phyloP scores from a whole-genome alignment of 2,888 invertebrate genomes.

The Agriopis marginaria region DNA sequence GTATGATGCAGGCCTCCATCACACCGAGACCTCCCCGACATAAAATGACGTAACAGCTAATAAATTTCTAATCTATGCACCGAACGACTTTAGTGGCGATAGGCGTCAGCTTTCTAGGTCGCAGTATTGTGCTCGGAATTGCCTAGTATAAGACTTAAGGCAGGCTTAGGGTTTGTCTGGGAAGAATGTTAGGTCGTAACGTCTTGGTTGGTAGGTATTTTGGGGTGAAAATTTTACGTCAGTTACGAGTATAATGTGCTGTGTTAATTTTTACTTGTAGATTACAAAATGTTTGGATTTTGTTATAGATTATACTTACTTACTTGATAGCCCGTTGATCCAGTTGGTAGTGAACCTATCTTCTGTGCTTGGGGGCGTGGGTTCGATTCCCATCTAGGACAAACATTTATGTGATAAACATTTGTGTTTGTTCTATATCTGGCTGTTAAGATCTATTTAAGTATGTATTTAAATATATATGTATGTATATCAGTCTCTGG shows the following conservation, averaged over 20 bases:
- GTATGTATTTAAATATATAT: too few relatives aligned
- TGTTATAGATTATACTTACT: too few relatives aligned
- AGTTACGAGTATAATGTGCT: too few relatives aligned
- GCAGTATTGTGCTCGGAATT: slow-evolving; percentile 34
- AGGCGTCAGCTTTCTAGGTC: slow-evolving; percentile 41
- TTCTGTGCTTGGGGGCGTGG: too few relatives aligned
- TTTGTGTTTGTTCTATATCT: too few relatives aligned
- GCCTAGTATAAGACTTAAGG: slow-evolving; percentile 30
- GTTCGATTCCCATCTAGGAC: too few relatives aligned
- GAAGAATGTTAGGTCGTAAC: slow-evolving; percentile 9
- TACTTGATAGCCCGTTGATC: too few relatives aligned
- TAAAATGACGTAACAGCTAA: slow-evolving; percentile 50
- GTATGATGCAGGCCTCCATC: slow-evolving; percentile 36
- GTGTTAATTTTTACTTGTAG: neutral
- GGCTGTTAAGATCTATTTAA: too few relatives aligned
- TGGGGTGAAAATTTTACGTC: neutral
- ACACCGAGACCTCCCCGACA: slow-evolving; percentile 39
- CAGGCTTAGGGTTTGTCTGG: slow-evolving; percentile 17
- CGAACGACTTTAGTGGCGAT: slow-evolving; percentile 48
- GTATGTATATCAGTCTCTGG: too few relatives aligned
- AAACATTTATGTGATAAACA: too few relatives aligned
- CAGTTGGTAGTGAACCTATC: too few relatives aligned
- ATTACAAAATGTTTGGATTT: too few relatives aligned
- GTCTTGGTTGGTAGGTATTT: neutral
- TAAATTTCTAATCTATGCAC: slow-evolving; percentile 55